Evolutionary conservation across 2,113 vertebrate genomes (phyloP).

Genomic region (Podarcis cretensis): DNA sequence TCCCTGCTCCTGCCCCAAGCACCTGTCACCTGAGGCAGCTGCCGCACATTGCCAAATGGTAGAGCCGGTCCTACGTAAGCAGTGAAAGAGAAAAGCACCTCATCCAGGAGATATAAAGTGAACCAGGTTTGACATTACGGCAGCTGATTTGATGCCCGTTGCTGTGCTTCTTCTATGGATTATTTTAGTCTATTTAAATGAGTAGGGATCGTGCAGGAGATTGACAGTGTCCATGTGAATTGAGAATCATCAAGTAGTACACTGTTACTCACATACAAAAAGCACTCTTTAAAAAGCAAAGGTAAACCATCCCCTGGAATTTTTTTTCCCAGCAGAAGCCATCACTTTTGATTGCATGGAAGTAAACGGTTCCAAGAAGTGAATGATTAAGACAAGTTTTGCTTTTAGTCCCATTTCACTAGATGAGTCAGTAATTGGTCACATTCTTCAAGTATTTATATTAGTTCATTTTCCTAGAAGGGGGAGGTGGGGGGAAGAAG

Average conservation of each 20-base stretch:
- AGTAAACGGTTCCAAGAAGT: neutral
- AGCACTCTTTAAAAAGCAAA: neutral
- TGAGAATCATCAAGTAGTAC: neutral
- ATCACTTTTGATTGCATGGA: neutral
- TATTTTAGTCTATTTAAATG: neutral
- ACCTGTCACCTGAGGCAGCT: no score
- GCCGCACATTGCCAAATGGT: no score
- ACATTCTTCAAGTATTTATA: neutral
- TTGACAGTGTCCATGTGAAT: neutral
- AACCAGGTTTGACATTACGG: neutral
- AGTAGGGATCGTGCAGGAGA: neutral
- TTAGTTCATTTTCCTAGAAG: neutral
- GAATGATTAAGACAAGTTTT: neutral
- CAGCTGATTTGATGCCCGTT: neutral
- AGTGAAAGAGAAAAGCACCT: neutral
- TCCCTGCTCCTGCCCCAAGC: no score
- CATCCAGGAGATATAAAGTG: neutral
- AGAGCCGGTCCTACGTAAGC: neutral
- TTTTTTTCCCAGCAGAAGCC: neutral
- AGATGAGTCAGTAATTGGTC: neutral
- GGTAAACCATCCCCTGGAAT: neutral
- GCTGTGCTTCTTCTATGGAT: neutral
- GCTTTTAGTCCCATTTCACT: slow-evolving; percentile 11
- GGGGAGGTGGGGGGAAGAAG: neutral
- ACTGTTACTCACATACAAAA: neutral